phyloP scores from a whole-genome alignment of 2,888 invertebrate species.

The Tipula vernalis region DNA sequence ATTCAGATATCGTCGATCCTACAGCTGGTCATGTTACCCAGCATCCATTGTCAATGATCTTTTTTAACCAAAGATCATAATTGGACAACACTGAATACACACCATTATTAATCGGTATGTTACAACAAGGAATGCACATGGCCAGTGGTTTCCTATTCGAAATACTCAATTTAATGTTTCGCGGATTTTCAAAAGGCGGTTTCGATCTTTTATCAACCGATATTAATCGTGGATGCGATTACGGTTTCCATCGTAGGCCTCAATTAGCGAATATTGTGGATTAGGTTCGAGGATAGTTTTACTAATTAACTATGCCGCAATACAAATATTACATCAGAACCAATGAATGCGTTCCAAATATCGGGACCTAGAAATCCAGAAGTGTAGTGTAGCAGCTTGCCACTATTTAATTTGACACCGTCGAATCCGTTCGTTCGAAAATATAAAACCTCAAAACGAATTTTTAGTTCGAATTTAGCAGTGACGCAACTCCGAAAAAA shows the following conservation, averaged over 20 bases:
- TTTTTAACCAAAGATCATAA: neutral
- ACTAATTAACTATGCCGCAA: slow-evolving; percentile 54
- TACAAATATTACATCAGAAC: slow-evolving; percentile 43
- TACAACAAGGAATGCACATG: neutral
- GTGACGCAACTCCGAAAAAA: no score
- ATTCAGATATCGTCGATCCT: slow-evolving; percentile 29
- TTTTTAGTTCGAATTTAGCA: no score
- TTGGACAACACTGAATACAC: neutral
- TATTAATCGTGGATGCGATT: slow-evolving; percentile 59
- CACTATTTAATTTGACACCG: neutral
- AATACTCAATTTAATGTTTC: neutral
- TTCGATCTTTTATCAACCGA: slow-evolving; percentile 57
- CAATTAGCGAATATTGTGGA: slow-evolving; percentile 58
- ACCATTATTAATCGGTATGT: neutral
- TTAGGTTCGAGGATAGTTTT: slow-evolving; percentile 46
- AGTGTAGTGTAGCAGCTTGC: neutral
- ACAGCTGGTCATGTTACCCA: neutral
- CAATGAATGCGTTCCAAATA: neutral
- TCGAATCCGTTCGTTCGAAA: no score
- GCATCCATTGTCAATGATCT: neutral
- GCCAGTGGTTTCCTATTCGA: neutral
- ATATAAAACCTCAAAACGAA: no score
- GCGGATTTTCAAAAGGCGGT: slow-evolving; percentile 28
- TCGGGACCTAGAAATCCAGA: neutral
- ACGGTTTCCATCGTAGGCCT: slow-evolving; percentile 57